Percentiles rank a stretch among this genome's conserved stretches.
These are phyloP conservation scores for Acromyrmex echinatior DNA, from an alignment of 1,140 invertebrate genomes.

Conservation along the genomic window DNA sequence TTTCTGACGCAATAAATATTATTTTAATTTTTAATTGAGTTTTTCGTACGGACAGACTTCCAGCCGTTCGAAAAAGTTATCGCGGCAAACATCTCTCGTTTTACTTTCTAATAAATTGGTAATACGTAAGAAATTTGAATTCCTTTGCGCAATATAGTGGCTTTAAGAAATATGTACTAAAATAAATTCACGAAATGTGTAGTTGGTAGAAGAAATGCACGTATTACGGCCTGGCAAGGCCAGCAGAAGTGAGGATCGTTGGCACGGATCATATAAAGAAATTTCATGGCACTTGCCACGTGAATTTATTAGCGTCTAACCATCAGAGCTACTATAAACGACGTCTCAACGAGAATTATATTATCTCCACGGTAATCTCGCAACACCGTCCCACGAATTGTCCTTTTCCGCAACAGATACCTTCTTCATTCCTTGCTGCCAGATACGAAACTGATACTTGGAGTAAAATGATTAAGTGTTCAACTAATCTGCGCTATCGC, in stretches of 20 bases:
- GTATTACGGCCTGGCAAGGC: constrained; percentile 31
- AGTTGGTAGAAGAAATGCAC: constrained; percentile 11
- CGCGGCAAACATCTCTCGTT: neutral
- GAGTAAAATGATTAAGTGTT: constrained; percentile 9
- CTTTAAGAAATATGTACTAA: constrained; percentile 1
- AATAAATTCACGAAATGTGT: constrained; percentile 46
- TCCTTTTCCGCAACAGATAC: constrained; percentile 42
- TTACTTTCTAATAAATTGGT: neutral
- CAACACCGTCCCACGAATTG: constrained; percentile 30
- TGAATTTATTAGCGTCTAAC: constrained; percentile 77
- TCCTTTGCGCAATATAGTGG: neutral
- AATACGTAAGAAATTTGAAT: constrained; percentile 8
- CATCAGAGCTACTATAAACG: constrained; percentile 64
- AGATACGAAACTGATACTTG: neutral
- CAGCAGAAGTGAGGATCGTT: constrained; percentile 36
- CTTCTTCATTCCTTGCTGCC: constrained; percentile 13
- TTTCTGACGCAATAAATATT: neutral
- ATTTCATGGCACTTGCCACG: constrained; percentile 78
- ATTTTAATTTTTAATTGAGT: neutral
- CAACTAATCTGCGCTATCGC: neutral
- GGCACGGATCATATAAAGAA: constrained; percentile 70
- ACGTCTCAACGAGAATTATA: constrained; percentile 39
- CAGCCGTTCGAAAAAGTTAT: neutral
- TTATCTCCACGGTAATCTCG: constrained; percentile 39
- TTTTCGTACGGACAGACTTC: neutral